phyloP scores from a whole-genome alignment of 2,888 invertebrate genomes.

The Eupithecia tripunctaria region DNA sequence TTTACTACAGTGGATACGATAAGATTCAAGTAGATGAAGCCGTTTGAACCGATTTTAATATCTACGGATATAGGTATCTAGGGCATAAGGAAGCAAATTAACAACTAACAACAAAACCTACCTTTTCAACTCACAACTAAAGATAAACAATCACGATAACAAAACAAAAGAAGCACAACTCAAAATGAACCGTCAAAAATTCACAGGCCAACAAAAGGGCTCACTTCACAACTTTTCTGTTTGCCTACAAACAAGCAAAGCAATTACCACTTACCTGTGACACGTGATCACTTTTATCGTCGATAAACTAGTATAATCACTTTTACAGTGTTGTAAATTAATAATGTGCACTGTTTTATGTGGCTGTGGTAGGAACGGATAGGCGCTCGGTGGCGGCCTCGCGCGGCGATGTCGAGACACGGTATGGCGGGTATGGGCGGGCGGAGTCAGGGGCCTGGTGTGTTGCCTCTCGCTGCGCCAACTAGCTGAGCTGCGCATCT shows the following conservation, averaged over 20 bases:
- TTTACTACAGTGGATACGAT: not conserved
- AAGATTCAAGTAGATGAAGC: not conserved
- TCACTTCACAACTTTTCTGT: conserved; percentile 58
- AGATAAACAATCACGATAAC: conserved; percentile 27
- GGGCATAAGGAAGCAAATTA: conserved; percentile 22
- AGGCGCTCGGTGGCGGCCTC: conserved; percentile 68
- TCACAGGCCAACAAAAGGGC: conserved; percentile 70
- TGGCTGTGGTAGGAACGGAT: conserved; percentile 55
- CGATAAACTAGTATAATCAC: conserved; percentile 83
- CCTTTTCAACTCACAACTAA: conserved; percentile 33
- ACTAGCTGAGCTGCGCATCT: conserved; percentile 67
- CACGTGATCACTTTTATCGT: conserved; percentile 82
- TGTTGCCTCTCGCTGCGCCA: conserved; percentile 48
- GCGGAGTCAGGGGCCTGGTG: conserved; percentile 58
- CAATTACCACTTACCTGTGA: conserved; percentile 84
- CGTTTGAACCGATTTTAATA: not conserved
- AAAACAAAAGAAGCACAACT: conserved; percentile 33
- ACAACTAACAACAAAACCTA: conserved; percentile 28
- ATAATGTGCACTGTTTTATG: conserved; percentile 70
- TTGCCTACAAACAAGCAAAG: conserved; percentile 75
- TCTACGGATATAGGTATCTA: not conserved
- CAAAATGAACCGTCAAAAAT: conserved; percentile 64
- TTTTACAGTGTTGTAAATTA: conserved; percentile 81
- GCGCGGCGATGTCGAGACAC: conserved; percentile 3
- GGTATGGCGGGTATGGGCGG: conserved; percentile 56